Conservation (phyloP, 2,113 vertebrate species). For the Hydrolagus affinis region DNA sequence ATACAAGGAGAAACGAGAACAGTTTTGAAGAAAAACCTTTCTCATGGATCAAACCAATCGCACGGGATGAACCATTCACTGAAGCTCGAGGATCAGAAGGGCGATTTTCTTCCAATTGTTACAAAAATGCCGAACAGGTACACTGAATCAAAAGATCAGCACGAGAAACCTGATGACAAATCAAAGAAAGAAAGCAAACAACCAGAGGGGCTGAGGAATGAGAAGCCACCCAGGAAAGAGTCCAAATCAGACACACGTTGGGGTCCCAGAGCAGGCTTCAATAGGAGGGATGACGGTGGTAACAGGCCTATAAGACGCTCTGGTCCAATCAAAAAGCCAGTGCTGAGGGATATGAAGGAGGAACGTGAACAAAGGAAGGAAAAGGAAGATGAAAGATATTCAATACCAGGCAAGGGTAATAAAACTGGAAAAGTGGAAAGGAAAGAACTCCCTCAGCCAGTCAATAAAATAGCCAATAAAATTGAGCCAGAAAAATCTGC, state of each 20-base stretch:
- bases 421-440: constrained; percentile 66
- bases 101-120: constrained; percentile 54
- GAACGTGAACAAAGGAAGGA: constrained; percentile 87
- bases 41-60: constrained; percentile 73
- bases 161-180: constrained; percentile 71
- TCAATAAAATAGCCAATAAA: constrained; percentile 45
- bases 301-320: constrained; percentile 85
- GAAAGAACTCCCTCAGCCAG: constrained; percentile 45
- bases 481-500: constrained; percentile 51
- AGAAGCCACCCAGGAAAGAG: constrained; percentile 70
- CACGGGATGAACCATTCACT: constrained; percentile 75
- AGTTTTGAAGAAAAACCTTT: constrained; percentile 73
- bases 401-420: constrained; percentile 60
- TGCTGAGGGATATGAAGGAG: constrained; percentile 94
- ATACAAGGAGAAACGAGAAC: constrained; percentile 59
- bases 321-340: constrained; percentile 92
- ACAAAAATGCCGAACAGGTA: constrained; percentile 53
- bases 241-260: constrained; percentile 86
- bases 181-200: constrained; percentile 66
- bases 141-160: constrained; percentile 60
- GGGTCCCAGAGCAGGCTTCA: constrained; percentile 73
- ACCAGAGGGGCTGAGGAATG: constrained; percentile 69
- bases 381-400: constrained; percentile 68
- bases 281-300: constrained; percentile 72
- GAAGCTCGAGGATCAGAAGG: constrained; percentile 77